A percentile compares a stretch with the other conserved stretches of the same genome.
These are phyloP conservation scores for Mechanitis mazaeus DNA, from an alignment of 2,888 invertebrate genomes.

Conservation along the genomic window DNA sequence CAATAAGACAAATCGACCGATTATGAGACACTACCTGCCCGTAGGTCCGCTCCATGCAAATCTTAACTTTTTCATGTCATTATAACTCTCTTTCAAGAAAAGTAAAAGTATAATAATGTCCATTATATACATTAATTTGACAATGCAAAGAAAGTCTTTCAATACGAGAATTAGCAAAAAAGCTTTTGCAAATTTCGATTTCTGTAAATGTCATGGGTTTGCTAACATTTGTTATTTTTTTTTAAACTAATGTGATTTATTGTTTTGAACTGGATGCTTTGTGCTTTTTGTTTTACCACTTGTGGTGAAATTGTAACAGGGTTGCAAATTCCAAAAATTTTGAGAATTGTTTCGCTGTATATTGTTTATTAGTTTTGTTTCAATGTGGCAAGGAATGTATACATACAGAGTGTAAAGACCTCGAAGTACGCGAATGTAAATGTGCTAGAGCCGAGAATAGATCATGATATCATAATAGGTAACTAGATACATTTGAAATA, in stretches of 20 bases:
- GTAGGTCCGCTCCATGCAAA: constrained; percentile 62
- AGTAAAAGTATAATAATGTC: constrained; percentile 60
- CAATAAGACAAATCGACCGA: constrained; percentile 75
- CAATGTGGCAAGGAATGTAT: constrained; percentile 34
- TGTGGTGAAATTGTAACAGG: constrained; percentile 59
- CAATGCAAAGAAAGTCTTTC: constrained; percentile 61
- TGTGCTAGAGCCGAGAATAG: constrained; percentile 59
- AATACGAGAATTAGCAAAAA: constrained; percentile 39
- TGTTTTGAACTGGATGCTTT: constrained; percentile 33
- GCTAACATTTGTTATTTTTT: constrained; percentile 63
- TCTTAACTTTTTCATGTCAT: constrained; percentile 51
- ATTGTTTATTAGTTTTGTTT: not conserved
- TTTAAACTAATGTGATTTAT: constrained; percentile 68
- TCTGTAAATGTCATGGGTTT: constrained; percentile 55
- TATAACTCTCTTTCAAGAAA: constrained; percentile 54
- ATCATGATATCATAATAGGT: constrained; percentile 64
- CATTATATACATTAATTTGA: constrained; percentile 66
- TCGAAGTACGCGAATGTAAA: constrained; percentile 52
- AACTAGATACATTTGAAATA: constrained; percentile 44
- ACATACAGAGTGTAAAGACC: constrained; percentile 52
- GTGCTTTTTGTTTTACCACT: constrained; percentile 62
- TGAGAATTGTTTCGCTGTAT: not conserved
- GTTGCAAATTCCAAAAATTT: constrained; percentile 25
- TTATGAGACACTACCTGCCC: constrained; percentile 70
- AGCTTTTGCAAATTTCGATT: constrained; percentile 45